These are phyloP conservation scores for Seira musarum DNA, from an alignment of 2,888 invertebrate species.

Conservation along the genomic window DNA sequence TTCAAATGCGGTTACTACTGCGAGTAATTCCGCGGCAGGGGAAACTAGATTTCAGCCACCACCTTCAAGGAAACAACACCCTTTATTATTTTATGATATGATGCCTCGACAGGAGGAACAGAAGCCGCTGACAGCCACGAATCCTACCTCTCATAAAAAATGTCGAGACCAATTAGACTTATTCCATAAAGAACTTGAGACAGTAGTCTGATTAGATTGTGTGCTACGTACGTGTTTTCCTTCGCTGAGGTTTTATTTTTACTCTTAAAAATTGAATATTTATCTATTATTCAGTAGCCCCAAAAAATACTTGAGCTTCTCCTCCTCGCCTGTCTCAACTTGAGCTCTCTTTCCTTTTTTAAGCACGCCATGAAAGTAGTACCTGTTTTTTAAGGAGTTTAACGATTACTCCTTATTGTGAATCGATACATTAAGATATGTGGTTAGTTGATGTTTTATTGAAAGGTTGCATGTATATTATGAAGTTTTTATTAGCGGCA, in stretches of 20 bases:
- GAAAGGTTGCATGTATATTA: conserved; percentile 8
- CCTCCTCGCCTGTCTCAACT: neutral
- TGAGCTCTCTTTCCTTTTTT: neutral
- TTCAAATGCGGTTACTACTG: neutral
- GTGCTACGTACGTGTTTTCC: neutral
- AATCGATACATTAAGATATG: conserved; percentile 12
- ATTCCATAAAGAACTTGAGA: conserved; percentile 63
- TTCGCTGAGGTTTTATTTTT: neutral
- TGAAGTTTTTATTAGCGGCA: conserved; percentile 9
- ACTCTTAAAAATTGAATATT: conserved; percentile 8
- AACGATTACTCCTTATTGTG: neutral
- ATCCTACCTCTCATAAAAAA: conserved; percentile 55
- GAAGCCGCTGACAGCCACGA: conserved; percentile 55
- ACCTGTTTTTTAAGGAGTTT: conserved; percentile 14
- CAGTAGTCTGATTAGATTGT: conserved; percentile 54
- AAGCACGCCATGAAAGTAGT: neutral
- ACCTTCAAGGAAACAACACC: conserved; percentile 68
- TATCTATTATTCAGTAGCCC: conserved; percentile 5
- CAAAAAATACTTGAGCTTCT: neutral
- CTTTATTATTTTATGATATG: conserved; percentile 64
- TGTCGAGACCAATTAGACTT: conserved; percentile 63
- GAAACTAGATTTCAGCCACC: conserved; percentile 65
- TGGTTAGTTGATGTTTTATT: neutral
- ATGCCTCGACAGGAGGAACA: conserved; percentile 51
- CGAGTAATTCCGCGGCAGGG: conserved; percentile 9